Conservation (phyloP, 1,140 invertebrate species). For the Musca domestica region DNA sequence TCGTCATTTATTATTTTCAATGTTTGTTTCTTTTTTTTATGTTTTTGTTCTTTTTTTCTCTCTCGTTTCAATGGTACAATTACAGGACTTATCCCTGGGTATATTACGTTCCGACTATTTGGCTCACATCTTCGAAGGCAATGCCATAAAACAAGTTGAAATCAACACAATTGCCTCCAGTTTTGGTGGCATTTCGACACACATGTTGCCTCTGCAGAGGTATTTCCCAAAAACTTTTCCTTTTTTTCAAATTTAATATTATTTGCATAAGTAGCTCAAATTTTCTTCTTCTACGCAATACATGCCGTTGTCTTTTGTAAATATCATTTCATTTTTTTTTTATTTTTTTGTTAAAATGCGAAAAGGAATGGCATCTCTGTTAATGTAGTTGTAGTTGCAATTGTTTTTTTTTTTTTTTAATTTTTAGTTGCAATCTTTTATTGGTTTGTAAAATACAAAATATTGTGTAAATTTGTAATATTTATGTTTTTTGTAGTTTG, state of each 20-base stretch:
- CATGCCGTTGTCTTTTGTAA: background rate
- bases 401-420: too few relatives aligned
- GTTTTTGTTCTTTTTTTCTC: conserved; percentile 22
- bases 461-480: too few relatives aligned
- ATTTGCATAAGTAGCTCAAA: background rate
- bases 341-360: too few relatives aligned
- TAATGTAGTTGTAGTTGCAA: too few relatives aligned
- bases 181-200: conserved; percentile 65
- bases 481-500: too few relatives aligned
- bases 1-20: too few relatives aligned
- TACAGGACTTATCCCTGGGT: conserved; percentile 59
- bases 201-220: conserved; percentile 65
- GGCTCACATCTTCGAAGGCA: conserved; percentile 60
- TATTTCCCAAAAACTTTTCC: conserved; percentile 47
- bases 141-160: conserved; percentile 72
- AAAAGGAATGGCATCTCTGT: too few relatives aligned
- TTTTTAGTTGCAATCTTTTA: too few relatives aligned
- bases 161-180: conserved; percentile 74
- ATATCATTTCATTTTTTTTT: background rate
- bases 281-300: background rate
- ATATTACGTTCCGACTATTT: conserved; percentile 76
- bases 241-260: background rate
- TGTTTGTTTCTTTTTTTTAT: conserved; percentile 13
- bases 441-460: too few relatives aligned
- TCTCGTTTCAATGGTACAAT: conserved; percentile 31